Percentiles rank a stretch among this genome's conserved stretches.
phyloP scores from a whole-genome alignment of 2,888 invertebrate genomes.

The Rotaria socialis region DNA sequence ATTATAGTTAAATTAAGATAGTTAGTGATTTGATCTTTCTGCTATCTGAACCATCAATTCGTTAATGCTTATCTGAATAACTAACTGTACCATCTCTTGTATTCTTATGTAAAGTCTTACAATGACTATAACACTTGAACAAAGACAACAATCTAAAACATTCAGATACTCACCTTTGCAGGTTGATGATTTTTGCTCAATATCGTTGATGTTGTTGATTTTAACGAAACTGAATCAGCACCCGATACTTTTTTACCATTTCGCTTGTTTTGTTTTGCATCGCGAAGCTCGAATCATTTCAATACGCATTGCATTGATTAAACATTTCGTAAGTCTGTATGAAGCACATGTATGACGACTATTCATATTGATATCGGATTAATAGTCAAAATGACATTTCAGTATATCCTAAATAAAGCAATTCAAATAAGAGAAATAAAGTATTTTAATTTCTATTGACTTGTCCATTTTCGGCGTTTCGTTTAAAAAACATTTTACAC shows the following conservation, averaged over 20 bases:
- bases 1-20: too few species aligned
- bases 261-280: neutral
- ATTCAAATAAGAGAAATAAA: neutral
- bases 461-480: too few species aligned
- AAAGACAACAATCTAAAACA: too few species aligned
- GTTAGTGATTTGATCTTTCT: too few species aligned
- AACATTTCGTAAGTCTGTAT: constrained; percentile 55
- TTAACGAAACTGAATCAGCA: neutral
- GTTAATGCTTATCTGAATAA: too few species aligned
- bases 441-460: too few species aligned
- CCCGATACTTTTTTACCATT: neutral
- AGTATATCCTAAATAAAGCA: neutral
- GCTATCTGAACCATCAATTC: too few species aligned
- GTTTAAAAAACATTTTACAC: too few species aligned
- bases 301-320: constrained; percentile 54
- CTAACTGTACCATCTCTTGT: too few species aligned
- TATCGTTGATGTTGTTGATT: neutral
- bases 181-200: neutral
- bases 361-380: neutral
- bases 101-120: too few species aligned
- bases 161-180: neutral
- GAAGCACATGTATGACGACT: constrained; percentile 55
- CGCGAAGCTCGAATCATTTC: neutral
- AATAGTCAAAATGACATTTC: neutral
- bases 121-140: too few species aligned